These are phyloP conservation scores for Hermaeophaga mercurialis DNA, from an alignment of 2,888 invertebrate genomes.

Conservation along the genomic window DNA sequence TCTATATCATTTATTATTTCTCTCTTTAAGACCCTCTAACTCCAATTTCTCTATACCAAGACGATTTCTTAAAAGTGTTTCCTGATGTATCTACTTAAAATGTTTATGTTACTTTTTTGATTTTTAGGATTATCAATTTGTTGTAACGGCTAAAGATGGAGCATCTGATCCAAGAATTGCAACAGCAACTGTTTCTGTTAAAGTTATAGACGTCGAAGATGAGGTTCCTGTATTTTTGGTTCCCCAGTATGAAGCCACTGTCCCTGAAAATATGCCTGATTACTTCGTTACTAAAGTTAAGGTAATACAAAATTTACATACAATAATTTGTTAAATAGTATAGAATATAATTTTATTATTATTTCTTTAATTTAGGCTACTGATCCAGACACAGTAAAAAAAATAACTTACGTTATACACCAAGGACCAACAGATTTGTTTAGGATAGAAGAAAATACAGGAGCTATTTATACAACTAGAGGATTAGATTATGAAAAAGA, in stretches of 20 bases:
- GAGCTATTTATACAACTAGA: constrained; percentile 75
- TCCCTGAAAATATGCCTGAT: constrained; percentile 86
- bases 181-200: constrained; percentile 83
- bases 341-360: constrained; percentile 3
- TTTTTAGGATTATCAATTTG: constrained; percentile 74
- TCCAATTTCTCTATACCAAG: too few species aligned
- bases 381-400: constrained; percentile 80
- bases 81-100: not conserved
- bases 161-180: constrained; percentile 84
- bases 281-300: constrained; percentile 78
- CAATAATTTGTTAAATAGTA: too few species aligned
- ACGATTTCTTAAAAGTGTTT: too few species aligned
- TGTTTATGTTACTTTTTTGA: not conserved
- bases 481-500: constrained; percentile 81
- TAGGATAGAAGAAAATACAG: constrained; percentile 79
- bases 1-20: too few species aligned
- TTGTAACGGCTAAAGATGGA: constrained; percentile 87
- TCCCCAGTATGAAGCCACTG: constrained; percentile 73
- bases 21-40: too few species aligned
- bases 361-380: constrained; percentile 64
- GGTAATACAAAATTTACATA: too few species aligned
- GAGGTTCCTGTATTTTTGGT: constrained; percentile 81
- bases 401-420: constrained; percentile 82
- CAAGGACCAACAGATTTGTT: constrained; percentile 84
- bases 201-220: constrained; percentile 80